Evolutionary conservation across 1,140 invertebrate genomes (phyloP), one percentile per base, ranked within the genome.

Genomic region (Drosophila sturtevanti): DNA sequence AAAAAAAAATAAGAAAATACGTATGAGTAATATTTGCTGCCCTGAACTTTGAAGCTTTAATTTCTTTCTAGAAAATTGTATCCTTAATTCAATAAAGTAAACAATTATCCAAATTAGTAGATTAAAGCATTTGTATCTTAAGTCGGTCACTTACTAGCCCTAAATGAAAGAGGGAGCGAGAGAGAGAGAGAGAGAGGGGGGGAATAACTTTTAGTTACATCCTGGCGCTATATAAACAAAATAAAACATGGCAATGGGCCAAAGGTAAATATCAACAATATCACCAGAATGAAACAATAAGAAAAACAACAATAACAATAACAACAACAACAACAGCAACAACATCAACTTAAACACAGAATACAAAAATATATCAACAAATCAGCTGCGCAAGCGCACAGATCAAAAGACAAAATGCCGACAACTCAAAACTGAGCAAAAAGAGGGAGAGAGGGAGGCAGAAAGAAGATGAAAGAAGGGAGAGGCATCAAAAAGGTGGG

Each of bases 341-440:
- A 61, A 38, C 51, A 48, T 21, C 41, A 44, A 44, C 41, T 44
- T 6, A 31, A 31, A 31, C 27, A 18, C 9, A 21, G 41, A 58
- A 54, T 62, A 74, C 52, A 65, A 72, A 24, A 64, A 60, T 74
- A 79, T 78, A 86, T 77, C 63, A 87, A 82, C 78, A 86, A 87
- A 86, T 86, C 82, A 86, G 82, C 84, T 89, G 84, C 82, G 84
- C 84, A 86, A 82, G 82, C 82, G 82, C 84, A 87, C 63, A 86
- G 84, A 86, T 86, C 82, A 86, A 86, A 86, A 71, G 82, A 18
- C 52, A 27, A 72, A 82, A 87, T 34, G 72, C 82, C 82, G 82
- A 79, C 82, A 68, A 18, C 22, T 60, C 35, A 54, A 54, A 51
- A 44, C 38, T 24, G 37, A 22, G 12, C 1, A 38, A 22, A 56